A percentile compares a stretch with the other conserved stretches of the same genome.
Conservation (phyloP, 2,113 vertebrate species). For the Sylvia atricapilla region DNA sequence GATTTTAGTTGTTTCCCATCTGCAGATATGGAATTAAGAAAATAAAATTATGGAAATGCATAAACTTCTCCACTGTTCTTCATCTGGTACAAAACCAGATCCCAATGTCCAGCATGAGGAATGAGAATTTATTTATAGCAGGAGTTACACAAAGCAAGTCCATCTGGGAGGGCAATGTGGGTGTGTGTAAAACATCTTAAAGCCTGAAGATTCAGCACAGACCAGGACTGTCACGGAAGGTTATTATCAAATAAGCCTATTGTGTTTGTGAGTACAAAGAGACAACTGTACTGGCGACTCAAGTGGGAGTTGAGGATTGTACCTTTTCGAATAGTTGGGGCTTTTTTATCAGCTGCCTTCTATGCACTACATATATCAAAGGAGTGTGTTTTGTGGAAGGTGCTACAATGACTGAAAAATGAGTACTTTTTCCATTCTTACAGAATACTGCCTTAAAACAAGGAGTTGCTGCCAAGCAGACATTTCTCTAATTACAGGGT, state of each 20-base stretch:
- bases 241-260: constrained; percentile 10
- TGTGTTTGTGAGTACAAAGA: not conserved
- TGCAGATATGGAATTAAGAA: not conserved
- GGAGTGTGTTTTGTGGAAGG: not conserved
- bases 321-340: not conserved
- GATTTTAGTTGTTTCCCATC: not conserved
- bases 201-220: not conserved
- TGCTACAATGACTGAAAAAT: not conserved
- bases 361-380: not conserved
- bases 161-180: not conserved
- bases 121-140: not conserved
- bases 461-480: not conserved
- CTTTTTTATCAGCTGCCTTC: not conserved
- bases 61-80: not conserved
- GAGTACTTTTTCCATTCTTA: not conserved
- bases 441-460: not conserved
- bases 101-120: not conserved
- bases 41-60: not conserved
- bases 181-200: not conserved
- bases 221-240: not conserved
- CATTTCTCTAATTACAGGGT: not conserved
- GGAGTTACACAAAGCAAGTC: not conserved
- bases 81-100: not conserved
- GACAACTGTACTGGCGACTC: not conserved
- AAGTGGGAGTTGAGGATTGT: not conserved